Evolutionary conservation across 2,113 vertebrate genomes (phyloP).

Genomic region (Gulo gulo): DNA sequence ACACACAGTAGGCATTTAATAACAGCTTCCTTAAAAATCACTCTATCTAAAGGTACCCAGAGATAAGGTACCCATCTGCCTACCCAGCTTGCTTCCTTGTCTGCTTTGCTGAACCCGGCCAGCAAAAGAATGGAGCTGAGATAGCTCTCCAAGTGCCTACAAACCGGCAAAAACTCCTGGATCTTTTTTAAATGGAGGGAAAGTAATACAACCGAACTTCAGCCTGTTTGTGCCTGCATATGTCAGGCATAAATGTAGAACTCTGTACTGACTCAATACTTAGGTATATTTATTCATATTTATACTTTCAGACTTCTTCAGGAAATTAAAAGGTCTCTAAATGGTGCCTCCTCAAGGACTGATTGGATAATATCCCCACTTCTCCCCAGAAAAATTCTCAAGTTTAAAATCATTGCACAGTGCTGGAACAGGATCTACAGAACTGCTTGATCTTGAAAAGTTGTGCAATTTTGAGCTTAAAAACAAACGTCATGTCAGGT

Average conservation of each 20-base stretch:
- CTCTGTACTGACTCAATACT: background rate
- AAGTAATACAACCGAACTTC: background rate
- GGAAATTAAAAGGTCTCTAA: background rate
- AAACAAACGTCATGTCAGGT: background rate
- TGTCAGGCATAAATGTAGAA: background rate
- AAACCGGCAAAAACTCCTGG: background rate
- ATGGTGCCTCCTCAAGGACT: background rate
- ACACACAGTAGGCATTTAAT: background rate
- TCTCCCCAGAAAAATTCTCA: background rate
- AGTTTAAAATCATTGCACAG: conserved; percentile 32
- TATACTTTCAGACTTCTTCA: background rate
- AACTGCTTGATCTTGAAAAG: conserved; percentile 34
- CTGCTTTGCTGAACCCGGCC: background rate
- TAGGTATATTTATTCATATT: background rate
- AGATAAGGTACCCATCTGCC: background rate
- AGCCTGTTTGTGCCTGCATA: background rate
- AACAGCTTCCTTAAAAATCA: background rate
- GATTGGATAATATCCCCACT: background rate
- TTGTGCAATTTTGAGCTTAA: background rate
- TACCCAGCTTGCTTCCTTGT: background rate
- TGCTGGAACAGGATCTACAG: background rate
- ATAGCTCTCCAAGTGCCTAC: background rate
- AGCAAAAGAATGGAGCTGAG: background rate
- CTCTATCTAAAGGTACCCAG: background rate
- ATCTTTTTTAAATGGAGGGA: background rate